Evolutionary conservation across 2,797 vertebrate species (phyloP).

Genomic region (Catamblyrhynchus diadema): DNA sequence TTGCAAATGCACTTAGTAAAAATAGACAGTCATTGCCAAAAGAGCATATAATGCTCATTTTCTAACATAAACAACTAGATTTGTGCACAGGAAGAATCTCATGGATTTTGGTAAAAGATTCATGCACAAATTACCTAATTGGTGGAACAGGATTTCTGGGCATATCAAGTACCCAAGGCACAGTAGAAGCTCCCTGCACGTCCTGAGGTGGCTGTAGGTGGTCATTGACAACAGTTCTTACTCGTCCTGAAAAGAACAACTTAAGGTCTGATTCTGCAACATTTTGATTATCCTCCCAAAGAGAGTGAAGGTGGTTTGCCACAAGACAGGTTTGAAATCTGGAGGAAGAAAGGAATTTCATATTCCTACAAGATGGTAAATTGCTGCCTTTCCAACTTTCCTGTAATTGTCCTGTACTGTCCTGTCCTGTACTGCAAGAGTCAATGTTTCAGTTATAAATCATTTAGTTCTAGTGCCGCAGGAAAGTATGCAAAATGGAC

Average conservation of each 20-base stretch:
- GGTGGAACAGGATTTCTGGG: neutral
- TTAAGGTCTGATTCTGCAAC: neutral
- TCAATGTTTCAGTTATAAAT: conserved; percentile 23
- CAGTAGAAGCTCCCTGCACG: neutral
- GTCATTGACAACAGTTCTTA: neutral
- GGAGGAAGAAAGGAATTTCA: conserved; percentile 20
- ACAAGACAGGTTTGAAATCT: neutral
- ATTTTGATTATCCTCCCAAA: neutral
- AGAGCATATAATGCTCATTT: neutral
- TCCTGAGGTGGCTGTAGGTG: neutral
- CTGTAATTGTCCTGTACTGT: neutral
- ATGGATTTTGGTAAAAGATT: neutral
- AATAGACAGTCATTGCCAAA: neutral
- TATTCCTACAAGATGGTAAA: neutral
- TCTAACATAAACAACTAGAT: neutral
- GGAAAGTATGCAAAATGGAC: conserved; percentile 19
- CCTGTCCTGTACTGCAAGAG: neutral
- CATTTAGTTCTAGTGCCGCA: neutral
- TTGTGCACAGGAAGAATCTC: neutral
- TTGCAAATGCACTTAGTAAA: neutral
- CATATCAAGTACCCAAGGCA: neutral
- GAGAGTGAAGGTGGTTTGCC: neutral
- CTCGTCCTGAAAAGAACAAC: neutral
- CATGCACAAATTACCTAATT: neutral
- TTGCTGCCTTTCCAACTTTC: neutral